These are phyloP conservation scores for Lasioglossum lativentre DNA, from an alignment of 2,888 invertebrate genomes.

Conservation along the genomic window DNA sequence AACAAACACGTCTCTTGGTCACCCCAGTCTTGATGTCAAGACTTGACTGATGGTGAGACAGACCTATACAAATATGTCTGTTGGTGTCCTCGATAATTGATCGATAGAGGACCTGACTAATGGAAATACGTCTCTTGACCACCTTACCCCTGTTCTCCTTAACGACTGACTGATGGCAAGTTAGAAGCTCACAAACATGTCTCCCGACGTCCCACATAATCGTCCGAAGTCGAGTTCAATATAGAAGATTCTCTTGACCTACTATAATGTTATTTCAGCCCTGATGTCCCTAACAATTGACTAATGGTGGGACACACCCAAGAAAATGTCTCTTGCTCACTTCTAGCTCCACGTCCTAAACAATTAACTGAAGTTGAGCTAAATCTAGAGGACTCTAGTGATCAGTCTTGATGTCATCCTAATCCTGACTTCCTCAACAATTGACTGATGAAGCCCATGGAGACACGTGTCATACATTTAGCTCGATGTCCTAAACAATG, in stretches of 20 bases:
- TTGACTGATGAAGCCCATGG: no score
- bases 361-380: not conserved
- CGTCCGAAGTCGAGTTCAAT: not conserved
- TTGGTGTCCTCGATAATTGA: not conserved
- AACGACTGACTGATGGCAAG: not conserved
- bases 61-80: not conserved
- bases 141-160: not conserved
- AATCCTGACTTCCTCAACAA: not conserved
- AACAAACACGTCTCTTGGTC: not conserved
- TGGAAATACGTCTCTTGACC: not conserved
- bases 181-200: not conserved
- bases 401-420: no score
- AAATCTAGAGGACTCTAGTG: not conserved
- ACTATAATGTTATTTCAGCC: not conserved
- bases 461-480: not conserved
- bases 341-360: not conserved
- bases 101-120: constrained; percentile 2
- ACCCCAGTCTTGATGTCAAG: not conserved
- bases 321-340: not conserved
- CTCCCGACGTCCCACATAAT: not conserved
- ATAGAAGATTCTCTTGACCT: not conserved
- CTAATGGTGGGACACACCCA: not conserved
- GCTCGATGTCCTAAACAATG: not conserved
- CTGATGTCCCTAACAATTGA: not conserved
- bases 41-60: not conserved